A percentile compares a stretch with the other conserved stretches of the same genome.
Evolutionary conservation across 2,113 vertebrate genomes (phyloP).

Genomic region (sheep (Ovis aries)): DNA sequence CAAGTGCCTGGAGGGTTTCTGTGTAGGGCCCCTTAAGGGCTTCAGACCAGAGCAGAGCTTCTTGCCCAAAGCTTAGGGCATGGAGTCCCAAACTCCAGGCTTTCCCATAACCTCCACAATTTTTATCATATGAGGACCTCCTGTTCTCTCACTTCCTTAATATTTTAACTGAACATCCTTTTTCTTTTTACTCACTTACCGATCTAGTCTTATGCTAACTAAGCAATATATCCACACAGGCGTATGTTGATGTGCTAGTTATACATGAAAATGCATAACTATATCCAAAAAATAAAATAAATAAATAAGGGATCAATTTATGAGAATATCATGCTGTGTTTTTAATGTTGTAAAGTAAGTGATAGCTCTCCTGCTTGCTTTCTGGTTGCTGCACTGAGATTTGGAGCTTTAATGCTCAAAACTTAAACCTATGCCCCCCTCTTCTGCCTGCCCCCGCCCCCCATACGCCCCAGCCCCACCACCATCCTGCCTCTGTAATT

Average conservation of each 20-base stretch:
- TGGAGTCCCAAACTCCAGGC: accelerated
- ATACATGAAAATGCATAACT: not conserved
- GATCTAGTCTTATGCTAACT: not conserved
- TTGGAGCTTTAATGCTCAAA: not conserved
- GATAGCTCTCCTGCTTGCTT: not conserved
- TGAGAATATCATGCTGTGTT: not conserved
- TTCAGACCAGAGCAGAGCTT: not conserved
- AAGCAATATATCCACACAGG: not conserved
- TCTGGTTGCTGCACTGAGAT: not conserved
- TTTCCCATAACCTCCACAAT: accelerated
- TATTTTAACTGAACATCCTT: not conserved
- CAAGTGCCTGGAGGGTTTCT: accelerated
- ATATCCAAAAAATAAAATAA: too few species aligned
- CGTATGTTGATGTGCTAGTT: not conserved
- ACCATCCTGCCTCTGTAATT: not conserved
- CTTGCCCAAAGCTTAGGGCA: not conserved
- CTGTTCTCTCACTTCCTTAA: not conserved
- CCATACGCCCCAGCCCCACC: too few species aligned
- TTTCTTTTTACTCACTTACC: not conserved
- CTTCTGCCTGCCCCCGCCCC: not conserved
- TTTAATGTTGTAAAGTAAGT: not conserved
- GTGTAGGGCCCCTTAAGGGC: not conserved
- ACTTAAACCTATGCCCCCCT: not conserved
- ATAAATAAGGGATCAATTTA: not conserved
- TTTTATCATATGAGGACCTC: not conserved